Evolutionary conservation across 2,797 vertebrate genomes (phyloP).

Genomic region (Helicolenus hilgendorfi): DNA sequence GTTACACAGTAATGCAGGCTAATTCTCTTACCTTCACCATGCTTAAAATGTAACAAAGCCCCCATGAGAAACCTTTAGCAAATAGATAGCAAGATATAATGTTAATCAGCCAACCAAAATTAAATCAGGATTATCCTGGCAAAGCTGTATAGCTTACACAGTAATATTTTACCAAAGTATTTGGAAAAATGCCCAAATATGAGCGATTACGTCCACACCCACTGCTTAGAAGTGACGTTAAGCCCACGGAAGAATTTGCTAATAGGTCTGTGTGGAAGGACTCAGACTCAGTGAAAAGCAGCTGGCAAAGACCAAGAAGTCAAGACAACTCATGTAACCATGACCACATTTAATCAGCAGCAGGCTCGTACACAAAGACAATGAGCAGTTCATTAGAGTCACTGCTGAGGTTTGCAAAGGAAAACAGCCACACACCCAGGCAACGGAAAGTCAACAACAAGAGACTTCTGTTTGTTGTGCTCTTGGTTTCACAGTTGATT

Average conservation of each 20-base stretch:
- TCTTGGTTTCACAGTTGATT: not conserved
- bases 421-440: conserved; percentile 64
- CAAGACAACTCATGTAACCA: conserved; percentile 76
- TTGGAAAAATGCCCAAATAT: conserved; percentile 82
- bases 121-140: conserved; percentile 85
- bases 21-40: conserved; percentile 59
- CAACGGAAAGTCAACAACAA: conserved; percentile 37
- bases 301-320: conserved; percentile 77
- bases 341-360: conserved; percentile 80
- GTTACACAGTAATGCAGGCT: conserved; percentile 66
- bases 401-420: conserved; percentile 66
- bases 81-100: conserved; percentile 73
- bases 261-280: conserved; percentile 81
- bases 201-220: conserved; percentile 72
- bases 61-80: conserved; percentile 70
- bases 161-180: conserved; percentile 72
- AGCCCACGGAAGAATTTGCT: conserved; percentile 83
- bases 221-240: conserved; percentile 82
- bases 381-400: conserved; percentile 79
- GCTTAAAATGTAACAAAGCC: conserved; percentile 65
- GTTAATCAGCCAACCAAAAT: conserved; percentile 81
- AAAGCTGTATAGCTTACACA: conserved; percentile 55
- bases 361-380: conserved; percentile 77
- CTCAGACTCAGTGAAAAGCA: conserved; percentile 65
- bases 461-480: conserved; percentile 44